Evolutionary conservation across 2,797 vertebrate genomes (phyloP), one percentile per base, ranked within the genome.

Genomic region (Graptemys geographica): DNA sequence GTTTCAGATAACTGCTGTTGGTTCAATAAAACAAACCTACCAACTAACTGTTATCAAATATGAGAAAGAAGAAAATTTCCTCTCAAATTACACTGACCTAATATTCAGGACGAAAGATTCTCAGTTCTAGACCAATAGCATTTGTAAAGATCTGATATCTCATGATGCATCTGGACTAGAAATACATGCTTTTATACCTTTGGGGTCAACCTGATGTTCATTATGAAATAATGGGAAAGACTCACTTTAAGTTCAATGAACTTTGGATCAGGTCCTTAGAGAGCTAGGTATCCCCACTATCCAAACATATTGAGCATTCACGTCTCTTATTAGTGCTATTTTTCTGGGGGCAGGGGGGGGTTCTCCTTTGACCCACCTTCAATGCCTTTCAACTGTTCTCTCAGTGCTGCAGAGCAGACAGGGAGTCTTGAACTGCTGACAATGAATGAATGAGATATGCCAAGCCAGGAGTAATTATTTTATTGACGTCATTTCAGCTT

Each of bases 401-500:
- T 97, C 86, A 94, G 44, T 18, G 0, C 69, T 95, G 11, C 21
- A 93, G 74, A 90, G 86, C 96, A 94, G 91, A 82, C 79, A 91
- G 31, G 78, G 81, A 95, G 86, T 96, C 94, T 87, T 97, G 97
- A 98, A 97, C 96, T 97, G 96, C 90, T 87, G 90, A 96, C 87
- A 96, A 81, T 94, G 96, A 97, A 96, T 94, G 96, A 97, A 96
- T 95, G 95, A 97, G 94, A 97, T 78, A 69, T 96, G 91, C 91
- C 97, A 98, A 96, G 92, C 86, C 91, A 97, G 91, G 85, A 94
- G 90, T 95, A 97, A 97, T 98, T 98, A 96, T 82, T 96, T 98
- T 94, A 95, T 69, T 98, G 97, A 98, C 84, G 55, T 98, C 98
- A 98, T 83, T 95, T 96, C 94, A 93, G 95, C 94, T 98, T 97